A percentile compares a stretch with the other conserved stretches of the same genome.
Evolutionary conservation across 2,888 invertebrate genomes (phyloP).

Genomic region (Lasioglossum pauxillum): DNA sequence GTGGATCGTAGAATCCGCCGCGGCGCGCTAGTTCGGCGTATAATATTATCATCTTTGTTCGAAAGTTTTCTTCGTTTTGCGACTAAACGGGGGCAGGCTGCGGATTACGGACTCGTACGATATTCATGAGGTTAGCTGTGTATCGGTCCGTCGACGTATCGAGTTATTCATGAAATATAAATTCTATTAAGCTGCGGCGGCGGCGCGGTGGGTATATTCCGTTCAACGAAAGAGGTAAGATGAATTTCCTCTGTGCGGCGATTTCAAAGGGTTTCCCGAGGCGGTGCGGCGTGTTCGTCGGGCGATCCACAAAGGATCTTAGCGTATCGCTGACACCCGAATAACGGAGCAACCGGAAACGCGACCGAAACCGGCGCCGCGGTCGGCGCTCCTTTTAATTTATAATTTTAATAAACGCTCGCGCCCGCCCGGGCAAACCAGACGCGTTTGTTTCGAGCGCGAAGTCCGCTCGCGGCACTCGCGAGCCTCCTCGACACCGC

Average conservation of each 20-base stretch:
- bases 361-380: constrained; percentile 12
- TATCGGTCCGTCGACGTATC: not conserved
- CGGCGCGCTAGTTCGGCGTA: not conserved
- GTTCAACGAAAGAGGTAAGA: not conserved
- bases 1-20: not conserved
- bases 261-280: not conserved
- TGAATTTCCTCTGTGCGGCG: not conserved
- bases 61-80: not conserved
- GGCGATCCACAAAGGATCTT: not conserved
- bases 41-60: not conserved
- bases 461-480: constrained; percentile 1
- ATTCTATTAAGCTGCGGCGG: not conserved
- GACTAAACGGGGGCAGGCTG: not conserved
- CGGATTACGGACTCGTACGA: not conserved
- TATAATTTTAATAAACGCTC: constrained; percentile 68
- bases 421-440: not conserved
- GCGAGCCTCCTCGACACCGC: not conserved
- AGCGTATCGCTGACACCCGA: not conserved
- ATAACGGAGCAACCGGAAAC: constrained; percentile 4
- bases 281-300: not conserved
- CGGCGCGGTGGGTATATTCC: not conserved
- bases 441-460: constrained; percentile 20
- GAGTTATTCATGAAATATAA: not conserved
- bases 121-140: constrained; percentile 24
- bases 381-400: constrained; percentile 53